Evolutionary conservation across 2,797 vertebrate species (phyloP).

Genomic region (Phaenicophaeus curvirostris): DNA sequence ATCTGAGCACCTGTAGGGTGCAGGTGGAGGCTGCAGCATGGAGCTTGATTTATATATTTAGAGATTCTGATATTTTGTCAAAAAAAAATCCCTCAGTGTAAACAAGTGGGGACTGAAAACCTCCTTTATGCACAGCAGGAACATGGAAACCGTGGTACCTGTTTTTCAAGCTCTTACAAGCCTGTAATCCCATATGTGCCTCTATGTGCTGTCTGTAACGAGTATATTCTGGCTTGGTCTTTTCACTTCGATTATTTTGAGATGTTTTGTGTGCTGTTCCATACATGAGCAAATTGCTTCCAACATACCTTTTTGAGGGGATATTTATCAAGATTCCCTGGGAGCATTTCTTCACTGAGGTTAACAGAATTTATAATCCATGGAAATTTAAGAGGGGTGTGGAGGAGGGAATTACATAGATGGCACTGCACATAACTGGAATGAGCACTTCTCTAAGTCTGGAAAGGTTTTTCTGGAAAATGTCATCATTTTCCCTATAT

Average conservation of each 20-base stretch:
- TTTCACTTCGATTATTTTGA: neutral
- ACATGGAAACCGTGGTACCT: neutral
- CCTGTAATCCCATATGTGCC: rapidly evolving
- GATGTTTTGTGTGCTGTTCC: neutral
- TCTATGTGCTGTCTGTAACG: neutral
- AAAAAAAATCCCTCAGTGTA: neutral
- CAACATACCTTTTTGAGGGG: neutral
- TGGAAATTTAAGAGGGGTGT: neutral
- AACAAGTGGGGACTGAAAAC: neutral
- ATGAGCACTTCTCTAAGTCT: neutral
- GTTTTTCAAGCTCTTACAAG: neutral
- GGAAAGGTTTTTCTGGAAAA: neutral
- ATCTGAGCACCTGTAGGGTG: neutral
- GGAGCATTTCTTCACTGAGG: neutral
- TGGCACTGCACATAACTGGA: neutral
- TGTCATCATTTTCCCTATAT: neutral
- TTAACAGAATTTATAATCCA: neutral
- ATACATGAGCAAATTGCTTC: neutral
- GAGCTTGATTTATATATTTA: neutral
- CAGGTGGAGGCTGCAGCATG: neutral
- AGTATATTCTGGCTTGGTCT: neutral
- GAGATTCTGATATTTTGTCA: neutral
- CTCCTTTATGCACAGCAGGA: neutral
- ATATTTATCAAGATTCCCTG: neutral
- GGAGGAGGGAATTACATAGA: neutral